These are phyloP conservation scores for Bufo bufo DNA, from an alignment of 2,113 vertebrate species.

Conservation along the genomic window DNA sequence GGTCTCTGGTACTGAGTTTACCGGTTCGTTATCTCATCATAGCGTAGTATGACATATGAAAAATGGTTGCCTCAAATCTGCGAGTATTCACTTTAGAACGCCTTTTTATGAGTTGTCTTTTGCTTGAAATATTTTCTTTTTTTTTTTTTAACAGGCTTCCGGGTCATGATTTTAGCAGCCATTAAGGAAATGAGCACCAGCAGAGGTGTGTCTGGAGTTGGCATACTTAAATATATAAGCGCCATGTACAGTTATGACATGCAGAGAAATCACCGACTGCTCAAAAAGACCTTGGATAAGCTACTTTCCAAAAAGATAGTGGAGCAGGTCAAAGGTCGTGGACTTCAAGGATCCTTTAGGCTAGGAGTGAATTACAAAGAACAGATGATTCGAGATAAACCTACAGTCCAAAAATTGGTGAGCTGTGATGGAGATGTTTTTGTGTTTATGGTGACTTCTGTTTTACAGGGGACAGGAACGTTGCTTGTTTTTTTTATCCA, in stretches of 20 bases:
- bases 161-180: conserved; percentile 90
- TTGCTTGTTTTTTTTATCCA: not conserved
- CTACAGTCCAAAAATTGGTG: conserved; percentile 78
- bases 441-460: not conserved
- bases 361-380: conserved; percentile 94
- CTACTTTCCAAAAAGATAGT: conserved; percentile 87
- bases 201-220: conserved; percentile 89
- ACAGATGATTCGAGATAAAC: conserved; percentile 74
- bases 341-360: conserved; percentile 91
- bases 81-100: not conserved
- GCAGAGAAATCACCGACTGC: conserved; percentile 85
- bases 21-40: not conserved
- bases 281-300: conserved; percentile 86
- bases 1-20: not conserved
- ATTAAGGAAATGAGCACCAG: conserved; percentile 90
- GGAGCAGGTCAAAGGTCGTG: conserved; percentile 91
- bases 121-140: not conserved
- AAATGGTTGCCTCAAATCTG: not conserved
- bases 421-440: conserved; percentile 4
- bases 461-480: not conserved
- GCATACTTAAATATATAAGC: conserved; percentile 90
- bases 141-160: conserved; percentile 77
- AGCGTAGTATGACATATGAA: not conserved
- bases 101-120: too few relatives aligned
- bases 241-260: conserved; percentile 86